Evolutionary conservation across 2,797 vertebrate genomes (phyloP).

Genomic region (Esox lucius): DNA sequence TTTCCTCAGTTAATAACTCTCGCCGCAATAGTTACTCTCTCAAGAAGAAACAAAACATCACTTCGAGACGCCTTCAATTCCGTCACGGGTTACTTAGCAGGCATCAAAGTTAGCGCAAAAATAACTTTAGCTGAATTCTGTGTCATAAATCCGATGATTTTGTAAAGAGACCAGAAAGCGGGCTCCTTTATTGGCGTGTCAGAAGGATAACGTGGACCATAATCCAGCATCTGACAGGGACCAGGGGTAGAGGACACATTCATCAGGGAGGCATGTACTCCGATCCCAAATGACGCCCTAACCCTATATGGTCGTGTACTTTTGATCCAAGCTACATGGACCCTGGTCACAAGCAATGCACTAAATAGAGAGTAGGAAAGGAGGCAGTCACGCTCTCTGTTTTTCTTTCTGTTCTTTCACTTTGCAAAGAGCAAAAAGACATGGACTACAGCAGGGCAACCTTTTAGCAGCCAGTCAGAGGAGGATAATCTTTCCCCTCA

Average conservation of each 20-base stretch:
- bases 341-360: not conserved
- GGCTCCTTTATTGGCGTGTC: slow-evolving; percentile 67
- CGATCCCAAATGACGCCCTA: not conserved
- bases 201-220: slow-evolving; percentile 69
- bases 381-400: not conserved
- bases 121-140: slow-evolving; percentile 65
- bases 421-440: slow-evolving; percentile 48
- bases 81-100: slow-evolving; percentile 63
- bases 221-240: slow-evolving; percentile 74
- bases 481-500: slow-evolving; percentile 78
- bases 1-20: slow-evolving; percentile 57
- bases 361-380: not conserved
- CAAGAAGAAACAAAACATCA: slow-evolving; percentile 25
- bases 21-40: slow-evolving; percentile 51
- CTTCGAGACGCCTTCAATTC: slow-evolving; percentile 71
- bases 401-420: not conserved
- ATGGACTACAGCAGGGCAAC: slow-evolving; percentile 66
- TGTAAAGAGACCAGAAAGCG: slow-evolving; percentile 69
- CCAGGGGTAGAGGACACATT: slow-evolving; percentile 65
- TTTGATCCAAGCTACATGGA: not conserved
- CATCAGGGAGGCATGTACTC: slow-evolving; percentile 53
- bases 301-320: not conserved
- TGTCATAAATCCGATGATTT: slow-evolving; percentile 73
- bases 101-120: slow-evolving; percentile 65
- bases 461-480: slow-evolving; percentile 77